A percentile compares a stretch with the other conserved stretches of the same genome.
Conservation (phyloP, 2,888 invertebrate genomes). For the Drosophila pegasa region DNA sequence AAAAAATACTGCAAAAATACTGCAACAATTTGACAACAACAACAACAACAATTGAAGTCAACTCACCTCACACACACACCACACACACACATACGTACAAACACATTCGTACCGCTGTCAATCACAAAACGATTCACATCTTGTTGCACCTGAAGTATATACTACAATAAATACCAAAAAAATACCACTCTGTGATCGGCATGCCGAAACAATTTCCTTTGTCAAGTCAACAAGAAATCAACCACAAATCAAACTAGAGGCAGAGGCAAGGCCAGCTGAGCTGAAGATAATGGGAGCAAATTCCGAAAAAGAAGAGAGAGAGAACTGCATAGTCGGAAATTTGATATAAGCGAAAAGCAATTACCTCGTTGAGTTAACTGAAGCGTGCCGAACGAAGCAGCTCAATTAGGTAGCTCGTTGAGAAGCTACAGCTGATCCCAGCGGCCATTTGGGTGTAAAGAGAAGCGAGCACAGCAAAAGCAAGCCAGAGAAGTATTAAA, state of each 20-base stretch:
- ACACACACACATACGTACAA: conserved; percentile 19
- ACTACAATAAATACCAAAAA: background rate
- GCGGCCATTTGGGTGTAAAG: background rate
- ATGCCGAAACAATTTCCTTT: background rate
- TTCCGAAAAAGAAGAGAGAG: background rate
- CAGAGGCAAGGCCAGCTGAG: background rate
- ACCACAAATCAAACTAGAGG: background rate
- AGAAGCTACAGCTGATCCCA: conserved; percentile 8
- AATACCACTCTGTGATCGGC: background rate
- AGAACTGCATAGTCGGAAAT: background rate
- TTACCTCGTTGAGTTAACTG: conserved; percentile 2
- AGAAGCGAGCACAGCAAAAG: background rate
- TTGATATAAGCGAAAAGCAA: conserved; percentile 7
- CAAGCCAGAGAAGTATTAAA: background rate
- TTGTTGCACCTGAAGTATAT: conserved; percentile 26
- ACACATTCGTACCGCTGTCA: conserved; percentile 51
- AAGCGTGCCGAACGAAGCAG: conserved; percentile 6
- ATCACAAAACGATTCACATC: conserved; percentile 22
- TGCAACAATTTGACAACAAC: conserved; percentile 40
- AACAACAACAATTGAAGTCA: conserved; percentile 30
- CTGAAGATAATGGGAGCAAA: background rate
- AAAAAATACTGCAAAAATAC: conserved; percentile 22
- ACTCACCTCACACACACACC: conserved; percentile 28
- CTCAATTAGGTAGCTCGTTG: conserved; percentile 5
- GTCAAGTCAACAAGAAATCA: too few relatives aligned